phyloP scores from a whole-genome alignment of 2,888 invertebrate species.

The Cephus rjabovi region DNA sequence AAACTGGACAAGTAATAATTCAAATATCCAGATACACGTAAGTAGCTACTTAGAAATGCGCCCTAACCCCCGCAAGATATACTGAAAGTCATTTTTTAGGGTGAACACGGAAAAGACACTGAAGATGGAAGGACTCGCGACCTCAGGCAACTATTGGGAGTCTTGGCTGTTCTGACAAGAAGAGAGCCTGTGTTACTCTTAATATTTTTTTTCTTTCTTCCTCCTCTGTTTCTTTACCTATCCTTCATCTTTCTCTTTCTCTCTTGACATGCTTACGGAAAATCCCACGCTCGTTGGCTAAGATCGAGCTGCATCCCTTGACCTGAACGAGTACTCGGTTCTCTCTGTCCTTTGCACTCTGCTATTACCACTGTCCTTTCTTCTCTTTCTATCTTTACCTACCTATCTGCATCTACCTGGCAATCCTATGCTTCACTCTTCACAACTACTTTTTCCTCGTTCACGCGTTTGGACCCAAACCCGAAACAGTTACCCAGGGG shows the following conservation, averaged over 20 bases:
- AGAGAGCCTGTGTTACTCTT: not conserved
- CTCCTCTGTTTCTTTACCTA: not conserved
- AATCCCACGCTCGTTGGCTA: constrained; percentile 32
- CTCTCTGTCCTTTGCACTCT: not conserved
- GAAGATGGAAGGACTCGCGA: not conserved
- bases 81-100: not conserved
- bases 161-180: not conserved
- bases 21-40: not conserved
- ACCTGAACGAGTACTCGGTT: constrained; percentile 10
- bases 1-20: too few relatives aligned
- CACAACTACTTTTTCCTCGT: not conserved
- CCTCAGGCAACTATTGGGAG: not conserved
- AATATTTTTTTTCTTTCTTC: not conserved
- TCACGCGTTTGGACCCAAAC: not conserved
- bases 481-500: not conserved
- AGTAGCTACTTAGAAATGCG: not conserved
- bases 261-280: constrained; percentile 35
- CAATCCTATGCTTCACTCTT: not conserved
- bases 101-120: not conserved
- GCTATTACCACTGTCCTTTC: not conserved
- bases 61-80: not conserved
- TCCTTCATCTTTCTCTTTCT: constrained; percentile 13
- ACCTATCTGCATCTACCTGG: not conserved
- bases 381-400: not conserved
- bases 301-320: constrained; percentile 23